These are phyloP conservation scores for Drosophila recens DNA, from an alignment of 2,888 invertebrate species.

Conservation along the genomic window DNA sequence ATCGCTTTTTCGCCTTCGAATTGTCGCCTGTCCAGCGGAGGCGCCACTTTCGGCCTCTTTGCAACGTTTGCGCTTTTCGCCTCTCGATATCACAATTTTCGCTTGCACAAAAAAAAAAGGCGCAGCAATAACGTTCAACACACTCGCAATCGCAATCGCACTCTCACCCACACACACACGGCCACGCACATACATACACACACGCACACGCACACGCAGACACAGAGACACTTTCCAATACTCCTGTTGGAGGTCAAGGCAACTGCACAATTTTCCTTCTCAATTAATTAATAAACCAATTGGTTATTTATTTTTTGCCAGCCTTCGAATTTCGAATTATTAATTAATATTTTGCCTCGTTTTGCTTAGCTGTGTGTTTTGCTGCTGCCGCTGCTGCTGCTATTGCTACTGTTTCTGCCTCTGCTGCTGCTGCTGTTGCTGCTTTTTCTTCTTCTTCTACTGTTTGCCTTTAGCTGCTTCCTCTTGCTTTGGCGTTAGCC, in stretches of 20 bases:
- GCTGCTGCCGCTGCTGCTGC: conserved; percentile 18
- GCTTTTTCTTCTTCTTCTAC: conserved; percentile 28
- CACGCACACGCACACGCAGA: conserved; percentile 15
- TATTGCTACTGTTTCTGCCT: conserved; percentile 7
- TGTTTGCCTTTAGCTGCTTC: conserved; percentile 45
- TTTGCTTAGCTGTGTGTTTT: conserved; percentile 26
- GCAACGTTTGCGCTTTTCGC: conserved; percentile 32
- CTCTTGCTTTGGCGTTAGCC: conserved; percentile 61
- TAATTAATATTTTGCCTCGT: conserved; percentile 23
- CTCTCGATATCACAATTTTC: conserved; percentile 43
- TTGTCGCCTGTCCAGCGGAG: conserved; percentile 5
- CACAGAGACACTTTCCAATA: conserved; percentile 35
- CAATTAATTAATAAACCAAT: conserved; percentile 25
- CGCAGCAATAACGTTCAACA: conserved; percentile 47
- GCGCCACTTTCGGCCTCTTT: conserved; percentile 32
- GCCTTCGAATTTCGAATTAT: conserved; percentile 20
- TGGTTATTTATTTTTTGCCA: conserved; percentile 23
- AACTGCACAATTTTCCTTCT: conserved; percentile 33
- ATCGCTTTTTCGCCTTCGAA: conserved; percentile 5
- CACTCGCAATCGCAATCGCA: conserved; percentile 3
- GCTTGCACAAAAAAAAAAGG: conserved; percentile 59
- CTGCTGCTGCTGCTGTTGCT: conserved; percentile 27
- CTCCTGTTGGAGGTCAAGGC: conserved; percentile 17
- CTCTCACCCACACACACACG: not conserved
- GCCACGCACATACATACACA: conserved; percentile 9